Percentiles rank a stretch among this genome's conserved stretches.
Conservation (phyloP, 2,888 invertebrate genomes). For the Platerodrilus igneus region DNA sequence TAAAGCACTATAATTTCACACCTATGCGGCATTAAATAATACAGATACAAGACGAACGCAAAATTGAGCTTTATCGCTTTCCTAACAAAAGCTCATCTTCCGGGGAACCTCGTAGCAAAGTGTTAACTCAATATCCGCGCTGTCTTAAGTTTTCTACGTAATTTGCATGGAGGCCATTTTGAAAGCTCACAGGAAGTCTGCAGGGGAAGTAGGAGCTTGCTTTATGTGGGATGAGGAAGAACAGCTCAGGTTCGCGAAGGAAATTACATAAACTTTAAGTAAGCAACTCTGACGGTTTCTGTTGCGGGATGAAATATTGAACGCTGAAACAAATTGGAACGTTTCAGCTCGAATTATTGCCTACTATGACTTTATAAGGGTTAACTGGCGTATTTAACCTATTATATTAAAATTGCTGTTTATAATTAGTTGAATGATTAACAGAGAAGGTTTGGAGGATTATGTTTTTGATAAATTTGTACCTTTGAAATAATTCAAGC, state of each 20-base stretch:
- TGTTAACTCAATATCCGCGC: conserved; percentile 48
- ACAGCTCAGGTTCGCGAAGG: conserved; percentile 42
- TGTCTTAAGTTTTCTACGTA: conserved; percentile 50
- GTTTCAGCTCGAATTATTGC: conserved; percentile 7
- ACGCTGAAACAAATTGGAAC: conserved; percentile 14
- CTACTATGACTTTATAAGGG: background rate
- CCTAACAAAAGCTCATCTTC: conserved; percentile 23
- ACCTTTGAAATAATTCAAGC: no score
- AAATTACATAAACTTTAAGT: conserved; percentile 49
- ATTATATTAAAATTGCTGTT: no score
- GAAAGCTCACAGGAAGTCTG: conserved; percentile 40
- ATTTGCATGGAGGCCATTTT: conserved; percentile 50
- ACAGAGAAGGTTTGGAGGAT: background rate
- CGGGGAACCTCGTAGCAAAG: conserved; percentile 29
- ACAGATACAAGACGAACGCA: conserved; percentile 9
- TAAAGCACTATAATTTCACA: conserved; percentile 18
- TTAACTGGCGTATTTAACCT: background rate
- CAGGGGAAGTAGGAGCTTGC: conserved; percentile 20
- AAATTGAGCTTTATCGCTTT: conserved; percentile 21
- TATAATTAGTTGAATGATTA: background rate
- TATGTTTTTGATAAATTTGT: conserved; percentile 15
- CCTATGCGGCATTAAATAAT: conserved; percentile 20
- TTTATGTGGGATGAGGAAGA: conserved; percentile 23
- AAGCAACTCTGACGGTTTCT: conserved; percentile 43
- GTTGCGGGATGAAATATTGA: conserved; percentile 24